Evolutionary conservation across 1,140 invertebrate genomes (phyloP), one percentile per base, ranked within the genome.

Genomic region (Chymomyza costata): DNA sequence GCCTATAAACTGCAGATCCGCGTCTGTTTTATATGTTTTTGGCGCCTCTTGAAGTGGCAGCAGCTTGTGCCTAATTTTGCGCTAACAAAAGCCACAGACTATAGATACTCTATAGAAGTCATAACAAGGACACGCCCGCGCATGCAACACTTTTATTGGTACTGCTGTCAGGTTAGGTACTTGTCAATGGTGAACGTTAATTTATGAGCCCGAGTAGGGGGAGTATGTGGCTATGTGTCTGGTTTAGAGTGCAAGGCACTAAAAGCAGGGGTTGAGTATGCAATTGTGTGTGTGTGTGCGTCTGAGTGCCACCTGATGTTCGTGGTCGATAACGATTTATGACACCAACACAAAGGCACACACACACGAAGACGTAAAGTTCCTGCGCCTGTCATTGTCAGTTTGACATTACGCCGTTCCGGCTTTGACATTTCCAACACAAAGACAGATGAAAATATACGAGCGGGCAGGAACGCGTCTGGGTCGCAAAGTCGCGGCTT

Each of bases 281-380:
- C n/a, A n/a, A n/a, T n/a, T n/a, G n/a, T n/a, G n/a, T 48, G 53
- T 51, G 54, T 58, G 65, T 66, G 63, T 62, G 65, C 70, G 62
- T 62, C 61, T 59, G 63, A 66, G 69, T 80, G 63, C 65, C 80
- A 83, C 80, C 80, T 83, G 80, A 83, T 83, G 80, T 73, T 80
- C 65, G 80, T 71, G 73, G 73, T 71, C 80, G 80, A 83, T 83
- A 83, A 83, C 80, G 73, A 83, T 83, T 83, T 82, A 83, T 83
- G 78, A 78, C 71, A 81, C 71, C 71, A 62, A 52, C 50, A 63
- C 70, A 61, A 32, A 52, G 55, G 32, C 30, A n/a, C n/a, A n/a
- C n/a, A n/a, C n/a, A n/a, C n/a, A n/a, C n/a, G n/a, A n/a, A n/a
- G n/a, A n/a, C n/a, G n/a, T n/a, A n/a, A 16, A 39, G 25, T n/a